phyloP scores from a whole-genome alignment of 2,113 vertebrate species.

The Danionella cerebrum region DNA sequence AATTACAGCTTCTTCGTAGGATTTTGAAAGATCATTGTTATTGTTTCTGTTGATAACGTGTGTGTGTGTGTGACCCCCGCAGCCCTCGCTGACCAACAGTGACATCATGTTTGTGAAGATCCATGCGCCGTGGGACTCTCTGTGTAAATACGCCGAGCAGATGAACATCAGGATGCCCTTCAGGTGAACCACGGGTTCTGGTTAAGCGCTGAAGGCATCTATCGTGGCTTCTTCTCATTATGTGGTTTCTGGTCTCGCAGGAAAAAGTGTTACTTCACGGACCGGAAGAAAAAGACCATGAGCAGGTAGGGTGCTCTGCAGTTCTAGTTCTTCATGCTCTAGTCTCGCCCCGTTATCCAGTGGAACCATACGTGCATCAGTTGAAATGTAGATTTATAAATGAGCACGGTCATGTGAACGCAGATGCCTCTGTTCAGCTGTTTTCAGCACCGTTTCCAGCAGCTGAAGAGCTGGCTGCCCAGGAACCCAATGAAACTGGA shows the following conservation, averaged over 20 bases:
- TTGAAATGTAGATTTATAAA: no score
- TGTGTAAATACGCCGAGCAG: slow-evolving; percentile 96
- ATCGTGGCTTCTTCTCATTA: no score
- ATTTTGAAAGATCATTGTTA: no score
- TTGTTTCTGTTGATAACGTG: neutral
- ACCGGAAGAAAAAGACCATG: slow-evolving; percentile 87
- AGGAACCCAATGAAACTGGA: slow-evolving; percentile 97
- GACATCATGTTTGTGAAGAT: slow-evolving; percentile 99
- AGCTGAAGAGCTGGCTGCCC: slow-evolving; percentile 90
- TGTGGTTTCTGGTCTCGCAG: slow-evolving; percentile 67
- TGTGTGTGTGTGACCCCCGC: slow-evolving; percentile 16
- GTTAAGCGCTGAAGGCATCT: no score
- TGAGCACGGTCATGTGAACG: no score
- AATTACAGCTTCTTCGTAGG: no score
- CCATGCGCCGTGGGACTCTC: slow-evolving; percentile 88
- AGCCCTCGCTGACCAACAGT: slow-evolving; percentile 88
- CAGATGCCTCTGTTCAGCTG: slow-evolving; percentile 52
- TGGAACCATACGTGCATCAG: no score
- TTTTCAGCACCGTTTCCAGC: slow-evolving; percentile 79
- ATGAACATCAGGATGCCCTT: slow-evolving; percentile 99
- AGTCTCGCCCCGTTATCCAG: no score
- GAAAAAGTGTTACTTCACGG: slow-evolving; percentile 96
- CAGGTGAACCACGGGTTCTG: no score
- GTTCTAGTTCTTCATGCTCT: no score
- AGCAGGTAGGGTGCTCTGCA: slow-evolving; percentile 73